Conservation (phyloP, 2,888 invertebrate species). For the Acronicta leporina region DNA sequence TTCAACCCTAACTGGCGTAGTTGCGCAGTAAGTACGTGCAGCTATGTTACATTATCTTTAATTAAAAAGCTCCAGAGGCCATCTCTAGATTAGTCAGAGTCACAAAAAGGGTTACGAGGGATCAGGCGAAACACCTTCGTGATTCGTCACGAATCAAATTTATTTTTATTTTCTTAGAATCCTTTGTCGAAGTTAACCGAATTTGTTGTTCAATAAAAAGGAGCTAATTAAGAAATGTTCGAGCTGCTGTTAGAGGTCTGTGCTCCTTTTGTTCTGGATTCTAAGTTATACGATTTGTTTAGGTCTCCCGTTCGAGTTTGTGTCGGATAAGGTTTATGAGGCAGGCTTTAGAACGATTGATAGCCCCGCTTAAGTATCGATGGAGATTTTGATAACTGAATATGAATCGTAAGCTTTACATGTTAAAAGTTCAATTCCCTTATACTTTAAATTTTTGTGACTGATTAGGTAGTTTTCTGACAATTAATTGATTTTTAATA, state of each 20-base stretch:
- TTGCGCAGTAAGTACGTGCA: constrained; percentile 76
- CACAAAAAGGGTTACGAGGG: constrained; percentile 86
- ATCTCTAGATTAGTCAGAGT: constrained; percentile 85
- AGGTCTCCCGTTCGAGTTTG: constrained; percentile 69
- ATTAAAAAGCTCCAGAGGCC: constrained; percentile 84
- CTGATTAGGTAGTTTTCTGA: not conserved
- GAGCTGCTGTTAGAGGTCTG: constrained; percentile 79
- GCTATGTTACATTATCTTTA: constrained; percentile 87
- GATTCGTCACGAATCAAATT: constrained; percentile 88
- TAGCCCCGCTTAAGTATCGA: constrained; percentile 35
- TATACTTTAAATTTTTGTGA: not conserved
- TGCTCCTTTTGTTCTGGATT: constrained; percentile 72
- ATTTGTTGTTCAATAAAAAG: constrained; percentile 87
- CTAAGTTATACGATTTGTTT: constrained; percentile 70
- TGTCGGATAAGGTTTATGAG: constrained; percentile 54
- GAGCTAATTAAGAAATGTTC: constrained; percentile 87
- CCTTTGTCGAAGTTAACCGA: constrained; percentile 87
- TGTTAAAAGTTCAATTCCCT: constrained; percentile 14
- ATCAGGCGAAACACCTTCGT: constrained; percentile 83
- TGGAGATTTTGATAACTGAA: constrained; percentile 28
- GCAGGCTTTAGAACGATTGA: constrained; percentile 40
- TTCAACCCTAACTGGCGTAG: constrained; percentile 37
- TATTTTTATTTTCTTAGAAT: constrained; percentile 85
- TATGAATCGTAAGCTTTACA: constrained; percentile 25
- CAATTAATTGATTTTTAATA: not conserved